Evolutionary conservation across 2,797 vertebrate genomes (phyloP).

Genomic region (Myotis myotis): DNA sequence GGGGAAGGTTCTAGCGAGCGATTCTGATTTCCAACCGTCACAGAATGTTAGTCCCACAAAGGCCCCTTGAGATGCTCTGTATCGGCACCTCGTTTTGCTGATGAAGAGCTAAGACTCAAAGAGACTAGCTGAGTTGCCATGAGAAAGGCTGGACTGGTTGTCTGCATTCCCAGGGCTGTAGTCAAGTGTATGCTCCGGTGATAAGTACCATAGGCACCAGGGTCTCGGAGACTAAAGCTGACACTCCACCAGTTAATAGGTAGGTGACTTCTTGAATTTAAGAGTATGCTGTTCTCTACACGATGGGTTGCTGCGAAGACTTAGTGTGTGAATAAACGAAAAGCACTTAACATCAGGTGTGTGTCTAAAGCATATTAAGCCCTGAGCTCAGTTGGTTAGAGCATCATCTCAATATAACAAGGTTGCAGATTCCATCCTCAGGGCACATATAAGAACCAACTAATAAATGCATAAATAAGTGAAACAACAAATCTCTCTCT

Average conservation of each 20-base stretch:
- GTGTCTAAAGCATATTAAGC: neutral
- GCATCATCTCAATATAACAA: no score
- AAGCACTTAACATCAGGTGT: neutral
- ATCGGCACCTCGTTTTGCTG: neutral
- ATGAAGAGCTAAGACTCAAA: neutral
- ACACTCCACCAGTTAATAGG: neutral
- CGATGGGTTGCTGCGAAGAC: neutral
- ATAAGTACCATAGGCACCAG: neutral
- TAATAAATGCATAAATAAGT: no score
- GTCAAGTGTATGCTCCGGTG: neutral
- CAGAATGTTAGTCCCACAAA: neutral
- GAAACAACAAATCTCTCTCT: no score
- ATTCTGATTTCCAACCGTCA: neutral
- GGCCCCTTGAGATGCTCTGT: neutral
- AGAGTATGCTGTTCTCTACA: neutral
- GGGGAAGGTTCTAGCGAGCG: neutral
- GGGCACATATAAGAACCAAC: no score
- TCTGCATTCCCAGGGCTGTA: neutral
- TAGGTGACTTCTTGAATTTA: neutral
- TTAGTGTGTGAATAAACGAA: neutral
- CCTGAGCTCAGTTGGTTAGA: neutral
- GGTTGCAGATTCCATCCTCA: no score
- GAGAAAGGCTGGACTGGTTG: neutral
- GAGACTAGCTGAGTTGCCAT: neutral
- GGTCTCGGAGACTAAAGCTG: neutral